These are phyloP conservation scores for Axis porcinus DNA, from an alignment of 2,113 vertebrate genomes.

Conservation along the genomic window DNA sequence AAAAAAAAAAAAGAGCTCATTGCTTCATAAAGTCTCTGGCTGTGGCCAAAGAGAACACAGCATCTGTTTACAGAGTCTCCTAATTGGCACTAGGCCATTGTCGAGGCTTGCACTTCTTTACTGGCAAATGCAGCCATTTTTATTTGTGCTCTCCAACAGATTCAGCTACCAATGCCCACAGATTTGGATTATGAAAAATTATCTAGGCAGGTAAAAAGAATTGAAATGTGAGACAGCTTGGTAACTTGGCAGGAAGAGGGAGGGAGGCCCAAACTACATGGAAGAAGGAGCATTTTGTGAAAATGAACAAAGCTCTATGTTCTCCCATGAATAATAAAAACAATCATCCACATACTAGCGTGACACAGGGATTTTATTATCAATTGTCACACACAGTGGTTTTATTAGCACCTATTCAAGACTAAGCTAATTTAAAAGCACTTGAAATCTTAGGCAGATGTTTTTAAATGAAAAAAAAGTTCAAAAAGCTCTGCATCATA, in stretches of 20 bases:
- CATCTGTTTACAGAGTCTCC: constrained; percentile 19
- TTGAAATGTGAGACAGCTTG: constrained; percentile 19
- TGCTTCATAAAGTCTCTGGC: constrained; percentile 37
- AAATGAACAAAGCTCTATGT: constrained; percentile 46
- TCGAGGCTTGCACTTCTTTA: not conserved
- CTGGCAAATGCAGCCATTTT: constrained; percentile 1
- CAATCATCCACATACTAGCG: constrained; percentile 9
- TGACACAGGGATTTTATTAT: constrained; percentile 50
- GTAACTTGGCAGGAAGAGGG: not conserved
- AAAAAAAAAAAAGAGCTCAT: constrained; percentile 22
- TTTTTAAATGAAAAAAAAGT: constrained; percentile 31
- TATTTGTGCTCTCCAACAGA: constrained; percentile 17
- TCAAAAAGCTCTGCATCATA: not conserved
- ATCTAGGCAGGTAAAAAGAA: constrained; percentile 35
- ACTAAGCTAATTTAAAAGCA: constrained; percentile 66
- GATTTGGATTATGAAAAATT: constrained; percentile 29
- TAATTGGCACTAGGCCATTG: constrained; percentile 28
- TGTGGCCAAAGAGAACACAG: constrained; percentile 34
- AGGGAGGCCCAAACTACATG: not conserved
- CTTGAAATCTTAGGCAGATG: constrained; percentile 57
- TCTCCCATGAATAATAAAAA: constrained; percentile 59
- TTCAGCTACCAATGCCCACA: not conserved
- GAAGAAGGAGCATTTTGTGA: constrained; percentile 26
- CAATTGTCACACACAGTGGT: constrained; percentile 60
- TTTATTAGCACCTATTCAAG: constrained; percentile 57